Evolutionary conservation across 2,888 invertebrate genomes (phyloP), one percentile per base, ranked within the genome.

Genomic region (Lithophane leautieri): DNA sequence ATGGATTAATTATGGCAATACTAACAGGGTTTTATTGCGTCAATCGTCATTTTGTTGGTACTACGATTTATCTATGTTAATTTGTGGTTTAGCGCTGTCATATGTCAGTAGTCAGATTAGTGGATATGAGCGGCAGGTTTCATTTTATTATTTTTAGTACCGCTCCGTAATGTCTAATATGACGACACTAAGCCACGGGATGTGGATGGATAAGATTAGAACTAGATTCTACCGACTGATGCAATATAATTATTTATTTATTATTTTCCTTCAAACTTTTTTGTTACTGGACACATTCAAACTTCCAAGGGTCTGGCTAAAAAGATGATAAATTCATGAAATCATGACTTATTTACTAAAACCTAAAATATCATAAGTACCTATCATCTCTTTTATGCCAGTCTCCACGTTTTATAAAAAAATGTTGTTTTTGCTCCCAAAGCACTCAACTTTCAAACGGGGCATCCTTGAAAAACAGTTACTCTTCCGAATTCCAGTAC

Each of bases 11-110:
- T 85, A 89, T 88, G 87, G 89, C 88, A 85, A 89, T 92, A 91
- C 90, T 92, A 91, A 93, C 89, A 85, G 90, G 90, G 91, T 89
- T 83, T 94, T 93, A 92, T 93, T 92, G 93, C 93, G 93, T 94
- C 88, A 91, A 91, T 90, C 90, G 90, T 82, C 84, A 87, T 87
- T 85, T 82, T 80, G 84, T 79, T 82, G 81, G 73, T 86, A 84
- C 85, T 79, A 76, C 82, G 85, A 84, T 87, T 87, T 85, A 80
- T 86, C 86, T 87, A 80, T 81, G 82, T 84, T 86, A 86, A 82
- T 83, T 66, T 81, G 78, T 71, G 79, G 83, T 79, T 88, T 82
- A 90, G 89, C 86, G 90, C 66, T 88, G 90, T 76, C 85, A 79
- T 71, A 19, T 70, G 73, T 86, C 78, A 73, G 44, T 56, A 56